phyloP scores from a whole-genome alignment of 2,888 invertebrate species.

The Bedellia somnulentella region DNA sequence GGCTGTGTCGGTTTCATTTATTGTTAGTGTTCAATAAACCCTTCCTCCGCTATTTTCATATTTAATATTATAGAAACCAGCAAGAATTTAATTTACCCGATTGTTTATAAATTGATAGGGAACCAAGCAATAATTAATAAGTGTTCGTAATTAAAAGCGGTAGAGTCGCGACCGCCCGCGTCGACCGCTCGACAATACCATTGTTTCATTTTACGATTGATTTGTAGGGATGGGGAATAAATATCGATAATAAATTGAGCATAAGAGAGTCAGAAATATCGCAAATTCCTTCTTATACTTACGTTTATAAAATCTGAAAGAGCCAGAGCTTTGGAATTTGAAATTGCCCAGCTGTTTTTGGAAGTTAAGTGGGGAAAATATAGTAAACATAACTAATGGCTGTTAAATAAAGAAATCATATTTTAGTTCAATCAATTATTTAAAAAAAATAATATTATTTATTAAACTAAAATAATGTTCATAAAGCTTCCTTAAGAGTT shows the following conservation, averaged over 20 bases:
- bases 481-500: background rate
- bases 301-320: too few species aligned
- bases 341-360: too few species aligned
- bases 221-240: conserved; percentile 27
- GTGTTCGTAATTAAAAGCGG: background rate
- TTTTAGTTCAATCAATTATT: background rate
- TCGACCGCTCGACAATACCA: conserved; percentile 39
- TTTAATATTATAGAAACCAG: background rate
- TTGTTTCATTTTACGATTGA: conserved; percentile 52
- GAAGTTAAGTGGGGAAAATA: too few species aligned
- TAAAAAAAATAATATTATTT: background rate
- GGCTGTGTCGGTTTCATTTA: background rate
- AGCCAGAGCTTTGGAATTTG: too few species aligned
- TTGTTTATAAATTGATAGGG: background rate
- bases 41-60: background rate
- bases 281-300: too few species aligned
- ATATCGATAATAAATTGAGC: conserved; percentile 10
- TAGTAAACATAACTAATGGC: too few species aligned
- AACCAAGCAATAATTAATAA: background rate
- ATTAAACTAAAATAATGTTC: background rate
- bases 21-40: background rate
- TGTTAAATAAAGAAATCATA: background rate
- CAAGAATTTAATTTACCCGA: background rate
- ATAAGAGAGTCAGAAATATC: background rate
- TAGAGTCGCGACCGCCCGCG: conserved; percentile 40